These are phyloP conservation scores for Pseudopleuronectes americanus DNA, from an alignment of 2,797 vertebrate species.

Conservation along the genomic window DNA sequence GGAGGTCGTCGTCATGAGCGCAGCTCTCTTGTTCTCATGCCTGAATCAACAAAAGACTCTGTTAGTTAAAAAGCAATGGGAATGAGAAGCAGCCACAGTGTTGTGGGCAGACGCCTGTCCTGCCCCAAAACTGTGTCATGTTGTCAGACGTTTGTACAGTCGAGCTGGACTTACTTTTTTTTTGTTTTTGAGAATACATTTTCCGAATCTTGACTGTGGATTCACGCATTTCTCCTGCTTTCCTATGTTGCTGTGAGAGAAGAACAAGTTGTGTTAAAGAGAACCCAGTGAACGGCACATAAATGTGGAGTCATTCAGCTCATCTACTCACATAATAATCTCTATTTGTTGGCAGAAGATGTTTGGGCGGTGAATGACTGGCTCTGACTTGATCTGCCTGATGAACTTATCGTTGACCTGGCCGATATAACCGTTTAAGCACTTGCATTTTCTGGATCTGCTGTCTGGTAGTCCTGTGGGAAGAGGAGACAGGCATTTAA, in stretches of 20 bases:
- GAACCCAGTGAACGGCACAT: not conserved
- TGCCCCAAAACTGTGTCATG: not conserved
- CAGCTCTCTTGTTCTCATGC: not conserved
- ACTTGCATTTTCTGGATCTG: conserved; percentile 26
- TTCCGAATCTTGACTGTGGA: conserved; percentile 21
- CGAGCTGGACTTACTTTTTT: not conserved
- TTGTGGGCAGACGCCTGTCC: no score
- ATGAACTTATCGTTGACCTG: not conserved
- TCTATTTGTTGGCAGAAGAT: conserved; percentile 33
- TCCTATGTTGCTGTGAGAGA: conserved; percentile 22
- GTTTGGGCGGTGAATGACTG: not conserved
- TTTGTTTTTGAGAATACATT: conserved; percentile 3
- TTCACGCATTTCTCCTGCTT: conserved; percentile 30
- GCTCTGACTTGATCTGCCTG: not conserved
- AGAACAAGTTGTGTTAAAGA: not conserved
- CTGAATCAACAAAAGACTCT: not conserved
- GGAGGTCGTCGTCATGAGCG: not conserved
- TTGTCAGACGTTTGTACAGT: not conserved
- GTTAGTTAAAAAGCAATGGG: not conserved
- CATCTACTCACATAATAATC: conserved; percentile 42
- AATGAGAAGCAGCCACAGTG: not conserved
- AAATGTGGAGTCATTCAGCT: not conserved
- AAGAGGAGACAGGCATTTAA: not conserved
- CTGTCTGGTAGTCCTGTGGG: conserved; percentile 6
- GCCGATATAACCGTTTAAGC: conserved; percentile 6